Evolutionary conservation across 1,140 invertebrate species (phyloP).

Genomic region (Lerema accius): DNA sequence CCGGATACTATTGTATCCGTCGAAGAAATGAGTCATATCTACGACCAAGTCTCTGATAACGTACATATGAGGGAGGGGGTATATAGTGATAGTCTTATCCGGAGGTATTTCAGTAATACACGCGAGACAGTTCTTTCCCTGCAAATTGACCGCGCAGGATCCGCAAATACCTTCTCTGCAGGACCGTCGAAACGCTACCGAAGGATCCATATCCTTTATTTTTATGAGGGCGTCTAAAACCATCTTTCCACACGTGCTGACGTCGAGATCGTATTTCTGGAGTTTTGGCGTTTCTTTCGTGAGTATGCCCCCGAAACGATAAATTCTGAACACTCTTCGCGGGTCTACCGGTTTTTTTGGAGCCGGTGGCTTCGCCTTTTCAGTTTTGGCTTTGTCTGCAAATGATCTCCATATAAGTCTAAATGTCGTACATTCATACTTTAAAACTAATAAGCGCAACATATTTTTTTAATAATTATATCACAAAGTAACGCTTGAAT

Average conservation of each 20-base stretch:
- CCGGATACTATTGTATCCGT: slow-evolving; percentile 93
- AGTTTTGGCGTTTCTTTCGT: slow-evolving; percentile 87
- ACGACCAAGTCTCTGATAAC: slow-evolving; percentile 95
- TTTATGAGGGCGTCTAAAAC: slow-evolving; percentile 93
- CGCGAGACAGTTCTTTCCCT: slow-evolving; percentile 93
- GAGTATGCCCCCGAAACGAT: slow-evolving; percentile 60
- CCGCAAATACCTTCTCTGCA: slow-evolving; percentile 96
- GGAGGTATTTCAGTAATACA: slow-evolving; percentile 85
- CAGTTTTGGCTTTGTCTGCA: slow-evolving; percentile 9
- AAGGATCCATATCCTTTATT: slow-evolving; percentile 94
- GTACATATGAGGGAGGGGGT: slow-evolving; percentile 96
- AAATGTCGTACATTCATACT: not conserved
- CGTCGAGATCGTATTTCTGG: slow-evolving; percentile 90
- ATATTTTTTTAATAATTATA: slow-evolving; percentile 4
- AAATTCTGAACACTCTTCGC: slow-evolving; percentile 62
- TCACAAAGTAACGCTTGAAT: not conserved
- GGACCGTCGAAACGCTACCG: slow-evolving; percentile 91
- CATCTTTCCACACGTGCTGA: slow-evolving; percentile 91
- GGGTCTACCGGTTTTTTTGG: slow-evolving; percentile 84
- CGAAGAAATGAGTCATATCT: slow-evolving; percentile 94
- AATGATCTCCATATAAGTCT: slow-evolving; percentile 8
- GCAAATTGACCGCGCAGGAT: slow-evolving; percentile 95
- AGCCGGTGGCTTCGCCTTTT: slow-evolving; percentile 19
- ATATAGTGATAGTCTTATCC: slow-evolving; percentile 87
- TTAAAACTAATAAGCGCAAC: slow-evolving; percentile 11